Evolutionary conservation across 1,140 invertebrate genomes (phyloP), one percentile per base, ranked within the genome.

Genomic region (Ceratoteleas bidentatus): DNA sequence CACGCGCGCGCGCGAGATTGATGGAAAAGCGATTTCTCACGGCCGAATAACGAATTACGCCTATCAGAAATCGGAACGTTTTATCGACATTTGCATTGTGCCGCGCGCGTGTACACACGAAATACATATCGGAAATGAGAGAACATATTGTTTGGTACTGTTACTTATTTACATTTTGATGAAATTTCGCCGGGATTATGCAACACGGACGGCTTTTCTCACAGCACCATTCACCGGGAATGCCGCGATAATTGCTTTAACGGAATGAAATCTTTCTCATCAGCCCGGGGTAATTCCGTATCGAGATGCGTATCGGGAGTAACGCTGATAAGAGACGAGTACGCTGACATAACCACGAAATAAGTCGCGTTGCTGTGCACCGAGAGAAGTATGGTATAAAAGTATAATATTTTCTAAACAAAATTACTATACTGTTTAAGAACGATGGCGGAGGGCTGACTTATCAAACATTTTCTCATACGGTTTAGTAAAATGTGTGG

Each of bases 81-180:
- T 73, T 73, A 79, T 79, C 76, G 76, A 73, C 76, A 79, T 79
- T 78, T 78, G 66, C 75, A 78, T 78, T 78, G 66, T 78, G 61
- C 58, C 57, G 58, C 50, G 60, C 38, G 50, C 57, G 52, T 57
- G 57, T 69, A 64, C 66, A 52, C 58, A 52, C 58, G 54, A 60
- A 72, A 78, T 72, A 78, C 60, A 78, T 68, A 78, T 78, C 68
- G 60, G 61, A 78, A 78, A 78, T 60, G 75, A 57, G 74, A 60
- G 69, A 77, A 77, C 74, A 69, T 65, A 69, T 77, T 77, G 65
- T 77, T 64, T 69, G 53, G 65, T 64, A 52, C 64, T 69, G 74
- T 69, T 69, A 57, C 73, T 76, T 76, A 76, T 76, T 76, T 76
- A 68, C 73, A 76, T 76, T 76, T 76, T 76, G 64, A 76, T 76